phyloP scores from a whole-genome alignment of 2,888 invertebrate genomes.

The Spilosoma lubricipeda region DNA sequence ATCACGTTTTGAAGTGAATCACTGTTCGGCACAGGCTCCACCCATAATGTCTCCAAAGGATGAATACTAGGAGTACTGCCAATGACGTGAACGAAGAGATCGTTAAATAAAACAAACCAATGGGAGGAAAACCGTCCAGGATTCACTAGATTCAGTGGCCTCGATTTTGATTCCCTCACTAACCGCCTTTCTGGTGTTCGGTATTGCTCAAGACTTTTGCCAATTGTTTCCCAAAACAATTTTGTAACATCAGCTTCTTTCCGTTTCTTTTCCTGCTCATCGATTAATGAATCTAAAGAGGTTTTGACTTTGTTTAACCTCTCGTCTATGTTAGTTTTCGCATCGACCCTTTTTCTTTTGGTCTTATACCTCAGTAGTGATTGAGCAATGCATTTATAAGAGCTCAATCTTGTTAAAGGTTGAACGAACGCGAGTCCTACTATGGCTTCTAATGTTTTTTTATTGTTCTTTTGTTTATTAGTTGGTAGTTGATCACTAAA shows the following conservation, averaged over 20 bases:
- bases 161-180: conserved; percentile 91
- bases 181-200: conserved; percentile 90
- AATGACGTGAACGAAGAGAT: conserved; percentile 91
- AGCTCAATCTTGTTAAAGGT: conserved; percentile 87
- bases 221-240: conserved; percentile 91
- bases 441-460: conserved; percentile 86
- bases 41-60: conserved; percentile 92
- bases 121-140: conserved; percentile 91
- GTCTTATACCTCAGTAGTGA: conserved; percentile 83
- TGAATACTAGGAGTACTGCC: conserved; percentile 89
- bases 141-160: conserved; percentile 89
- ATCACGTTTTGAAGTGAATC: conserved; percentile 88
- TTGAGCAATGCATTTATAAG: conserved; percentile 88
- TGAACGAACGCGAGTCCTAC: conserved; percentile 87
- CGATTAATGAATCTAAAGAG: conserved; percentile 88
- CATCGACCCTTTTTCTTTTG: conserved; percentile 73
- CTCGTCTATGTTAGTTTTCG: conserved; percentile 81
- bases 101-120: conserved; percentile 93
- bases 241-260: conserved; percentile 90
- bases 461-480: conserved; percentile 84
- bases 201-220: conserved; percentile 88
- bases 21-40: conserved; percentile 90
- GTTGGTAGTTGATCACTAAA: conserved; percentile 86
- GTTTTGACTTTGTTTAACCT: conserved; percentile 85
- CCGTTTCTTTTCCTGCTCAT: conserved; percentile 87